Evolutionary conservation across 23 tunicate species (phyloP), one percentile per base, ranked within the genome.

Genomic region (Ciona savignyi): DNA sequence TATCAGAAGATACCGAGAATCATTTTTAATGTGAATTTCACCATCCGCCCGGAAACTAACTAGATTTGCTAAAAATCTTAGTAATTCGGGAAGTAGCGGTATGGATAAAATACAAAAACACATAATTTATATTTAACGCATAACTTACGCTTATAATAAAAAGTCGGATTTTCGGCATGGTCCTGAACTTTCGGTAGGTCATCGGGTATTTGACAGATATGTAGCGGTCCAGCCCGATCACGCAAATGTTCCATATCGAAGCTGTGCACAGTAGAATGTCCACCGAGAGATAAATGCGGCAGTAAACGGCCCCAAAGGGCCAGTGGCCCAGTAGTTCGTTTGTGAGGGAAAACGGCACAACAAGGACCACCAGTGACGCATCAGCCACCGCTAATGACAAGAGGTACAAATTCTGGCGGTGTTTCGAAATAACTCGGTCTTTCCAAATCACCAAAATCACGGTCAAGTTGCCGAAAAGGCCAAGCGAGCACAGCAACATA

Each of bases 181-280:
- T 79, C 34, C 97, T 68, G 67, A 63, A 70, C 74, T 51, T 74
- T 27, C 73, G 71, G 56, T 75, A 85, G 25, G 78, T 79, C 2
- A 82, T 67, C 11, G 97, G 97, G 33, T 70, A 76, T 60, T 75
- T 74, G 21, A 90, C 97, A 1, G 97, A 90, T 25, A 87, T 74
- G 63, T 77, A 84, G 19, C 96, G 77, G 61, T 90, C 97, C n/a
- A 84, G 21, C 2, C 97, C 97, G 70, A 90, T 90, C 66, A 77
- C 83, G 73, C 97, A 90, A 34, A 90, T 90, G 63, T 74, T 83
- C 81, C 97, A 90, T 1, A 90, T 90, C 22, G 97, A 90, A 6
- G 97, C 97, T 1, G 97, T 90, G 74, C 97, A 90, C 23, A 90
- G 65, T 65, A 90, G 64, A 30, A 90, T 82, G 71, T 90, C 97